Evolutionary conservation across 1,140 invertebrate genomes (phyloP), one percentile per base, ranked within the genome.

Genomic region (Anastatus disparis): DNA sequence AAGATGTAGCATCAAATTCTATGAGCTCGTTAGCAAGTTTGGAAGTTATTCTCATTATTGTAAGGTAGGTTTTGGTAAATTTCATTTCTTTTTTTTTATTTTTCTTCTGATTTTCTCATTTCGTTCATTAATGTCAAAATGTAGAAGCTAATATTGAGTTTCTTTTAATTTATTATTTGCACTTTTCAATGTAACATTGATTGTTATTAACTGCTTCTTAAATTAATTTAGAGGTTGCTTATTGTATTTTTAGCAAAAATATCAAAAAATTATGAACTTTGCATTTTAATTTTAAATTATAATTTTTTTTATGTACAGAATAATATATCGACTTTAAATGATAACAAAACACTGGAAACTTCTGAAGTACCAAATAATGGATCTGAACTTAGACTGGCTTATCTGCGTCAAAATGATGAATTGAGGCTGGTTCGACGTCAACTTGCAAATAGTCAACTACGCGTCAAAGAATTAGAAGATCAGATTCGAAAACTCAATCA

Each of bases 371-470:
- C 83, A 12, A 85, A 84, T 67, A 85, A 85, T 59, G 84, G 85
- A 44, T 78, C 82, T 10, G 84, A 95, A 90, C 81, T 95, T 71
- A 89, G 91, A 74, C 84, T 91, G 72, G 91, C 93, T 1, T 93
- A 92, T 78, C 88, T 90, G 73, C 87, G 89, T 24, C 93, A 95
- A 84, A 88, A 88, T n/a, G 93, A 95, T 74, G 94, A 95, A 84
- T 81, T 95, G 24, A 87, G 91, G 59, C 85, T 91, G 66, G 87
- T 94, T 12, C 90, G 91, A 74, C 91, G 93, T 59, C 93, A 94
- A 78, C 84, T 95, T 22, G 87, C 89, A 2, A 89, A 91, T 74
- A 93, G 92, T 75, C 93, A 95, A 77, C 87, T 91, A 71, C 86
- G 92, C 12, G 91, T 95, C 8, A 88, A 90, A 61, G 93, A 95